These are phyloP conservation scores for Nyctibius bracteatus DNA, from an alignment of 2,113 vertebrate genomes.

Conservation along the genomic window DNA sequence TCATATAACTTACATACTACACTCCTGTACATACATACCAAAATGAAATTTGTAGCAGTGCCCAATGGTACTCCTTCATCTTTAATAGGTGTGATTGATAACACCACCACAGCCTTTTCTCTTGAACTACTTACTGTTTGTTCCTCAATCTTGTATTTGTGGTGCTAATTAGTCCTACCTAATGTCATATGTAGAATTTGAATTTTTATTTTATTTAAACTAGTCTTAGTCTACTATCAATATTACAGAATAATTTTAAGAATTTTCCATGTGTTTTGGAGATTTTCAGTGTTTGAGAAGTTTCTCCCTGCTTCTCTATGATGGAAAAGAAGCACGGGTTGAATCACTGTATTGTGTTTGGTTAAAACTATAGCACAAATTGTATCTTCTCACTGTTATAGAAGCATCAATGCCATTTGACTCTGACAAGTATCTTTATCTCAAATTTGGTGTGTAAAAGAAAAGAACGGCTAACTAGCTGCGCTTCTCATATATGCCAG, in stretches of 20 bases:
- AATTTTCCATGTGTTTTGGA: not conserved
- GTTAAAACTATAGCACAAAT: not conserved
- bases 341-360: not conserved
- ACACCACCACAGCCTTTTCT: not conserved
- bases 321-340: not conserved
- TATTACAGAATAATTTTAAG: not conserved
- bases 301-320: not conserved
- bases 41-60: not conserved
- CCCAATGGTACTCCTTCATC: not conserved
- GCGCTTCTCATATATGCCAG: not conserved
- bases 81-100: not conserved
- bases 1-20: not conserved
- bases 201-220: not conserved
- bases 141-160: not conserved
- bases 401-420: not conserved
- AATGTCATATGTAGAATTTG: not conserved
- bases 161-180: not conserved
- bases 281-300: not conserved
- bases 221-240: not conserved
- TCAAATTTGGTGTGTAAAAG: not conserved
- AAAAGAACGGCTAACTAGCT: not conserved
- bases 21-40: not conserved
- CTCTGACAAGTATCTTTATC: not conserved
- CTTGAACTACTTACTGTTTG: not conserved
- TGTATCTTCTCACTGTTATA: not conserved